Percentiles rank a stretch among this genome's conserved stretches.
phyloP scores from a whole-genome alignment of 2,113 vertebrate species.

The Syngnathoides biaculeatus region DNA sequence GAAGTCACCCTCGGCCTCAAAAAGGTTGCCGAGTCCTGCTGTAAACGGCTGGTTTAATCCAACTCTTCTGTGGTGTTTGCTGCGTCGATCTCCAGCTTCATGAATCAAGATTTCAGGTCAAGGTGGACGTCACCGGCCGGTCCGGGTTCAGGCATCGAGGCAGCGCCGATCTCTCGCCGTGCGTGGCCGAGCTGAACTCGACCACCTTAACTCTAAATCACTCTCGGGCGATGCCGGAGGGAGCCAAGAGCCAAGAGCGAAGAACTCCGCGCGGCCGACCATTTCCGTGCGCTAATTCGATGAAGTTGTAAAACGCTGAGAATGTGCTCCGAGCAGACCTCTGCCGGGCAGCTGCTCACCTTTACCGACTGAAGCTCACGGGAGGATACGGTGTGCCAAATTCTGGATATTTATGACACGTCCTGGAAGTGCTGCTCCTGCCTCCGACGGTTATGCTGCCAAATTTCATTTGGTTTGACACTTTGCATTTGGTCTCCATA shows the following conservation, averaged over 20 bases:
- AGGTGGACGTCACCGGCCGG: neutral
- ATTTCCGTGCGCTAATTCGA: too few relatives aligned
- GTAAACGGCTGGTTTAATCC: too few relatives aligned
- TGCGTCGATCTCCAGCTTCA: slow-evolving; percentile 15
- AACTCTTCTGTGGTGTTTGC: neutral
- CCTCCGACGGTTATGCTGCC: slow-evolving; percentile 12
- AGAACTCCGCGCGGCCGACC: too few relatives aligned
- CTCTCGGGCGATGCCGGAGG: slow-evolving; percentile 12
- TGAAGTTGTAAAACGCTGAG: too few relatives aligned
- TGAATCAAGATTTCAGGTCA: slow-evolving; percentile 13
- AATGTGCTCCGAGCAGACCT: too few relatives aligned
- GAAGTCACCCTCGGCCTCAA: too few relatives aligned
- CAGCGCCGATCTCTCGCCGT: slow-evolving; percentile 8
- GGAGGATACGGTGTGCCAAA: neutral
- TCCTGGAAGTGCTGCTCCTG: slow-evolving; percentile 18
- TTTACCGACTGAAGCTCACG: too few relatives aligned
- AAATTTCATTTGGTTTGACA: slow-evolving; percentile 29
- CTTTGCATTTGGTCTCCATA: slow-evolving; percentile 39
- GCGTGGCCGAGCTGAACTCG: slow-evolving; percentile 19
- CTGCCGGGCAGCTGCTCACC: too few relatives aligned
- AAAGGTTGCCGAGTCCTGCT: too few relatives aligned
- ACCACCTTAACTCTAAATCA: slow-evolving; percentile 23
- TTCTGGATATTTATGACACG: neutral
- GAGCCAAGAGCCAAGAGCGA: too few relatives aligned
- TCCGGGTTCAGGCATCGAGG: slow-evolving; percentile 16